Evolutionary conservation across 2,797 vertebrate species (phyloP).

Genomic region (Craterocephalus amniculus): DNA sequence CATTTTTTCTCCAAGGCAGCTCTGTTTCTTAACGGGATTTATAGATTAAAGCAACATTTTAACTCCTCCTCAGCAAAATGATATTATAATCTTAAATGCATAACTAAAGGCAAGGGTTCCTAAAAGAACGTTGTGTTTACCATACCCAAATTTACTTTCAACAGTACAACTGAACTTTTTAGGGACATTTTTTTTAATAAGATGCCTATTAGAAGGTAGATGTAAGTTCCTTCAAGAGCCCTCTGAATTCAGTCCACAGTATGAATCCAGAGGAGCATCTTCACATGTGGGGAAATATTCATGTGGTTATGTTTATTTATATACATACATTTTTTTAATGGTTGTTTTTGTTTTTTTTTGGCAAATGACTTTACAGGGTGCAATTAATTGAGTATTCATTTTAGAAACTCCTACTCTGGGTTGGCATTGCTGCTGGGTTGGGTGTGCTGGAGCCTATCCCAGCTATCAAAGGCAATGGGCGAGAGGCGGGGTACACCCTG

Average conservation of each 20-base stretch:
- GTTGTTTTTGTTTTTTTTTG: background rate
- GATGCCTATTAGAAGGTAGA: constrained; percentile 64
- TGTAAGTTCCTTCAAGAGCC: constrained; percentile 47
- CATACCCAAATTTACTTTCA: constrained; percentile 55
- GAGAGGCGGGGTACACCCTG: too few species aligned
- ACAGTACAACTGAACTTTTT: constrained; percentile 66
- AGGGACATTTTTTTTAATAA: constrained; percentile 46
- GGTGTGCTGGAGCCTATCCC: too few species aligned
- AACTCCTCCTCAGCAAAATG: too few species aligned
- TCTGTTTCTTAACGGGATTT: too few species aligned
- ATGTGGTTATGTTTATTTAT: constrained; percentile 36
- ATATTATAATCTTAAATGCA: too few species aligned
- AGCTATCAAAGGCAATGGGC: constrained; percentile 15
- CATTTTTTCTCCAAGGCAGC: too few species aligned
- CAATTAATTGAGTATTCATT: constrained; percentile 36
- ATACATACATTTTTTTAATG: too few species aligned
- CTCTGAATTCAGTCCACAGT: constrained; percentile 56
- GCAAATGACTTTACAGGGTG: constrained; percentile 17
- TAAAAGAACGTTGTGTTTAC: constrained; percentile 30
- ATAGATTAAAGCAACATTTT: too few species aligned
- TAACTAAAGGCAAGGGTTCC: constrained; percentile 28
- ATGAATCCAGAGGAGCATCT: constrained; percentile 38
- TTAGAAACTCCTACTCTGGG: constrained; percentile 18
- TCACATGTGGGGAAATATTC: constrained; percentile 47
- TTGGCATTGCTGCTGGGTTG: too few species aligned